Evolutionary conservation across 2,797 vertebrate genomes (phyloP).

Genomic region (Choloepus didactylus): DNA sequence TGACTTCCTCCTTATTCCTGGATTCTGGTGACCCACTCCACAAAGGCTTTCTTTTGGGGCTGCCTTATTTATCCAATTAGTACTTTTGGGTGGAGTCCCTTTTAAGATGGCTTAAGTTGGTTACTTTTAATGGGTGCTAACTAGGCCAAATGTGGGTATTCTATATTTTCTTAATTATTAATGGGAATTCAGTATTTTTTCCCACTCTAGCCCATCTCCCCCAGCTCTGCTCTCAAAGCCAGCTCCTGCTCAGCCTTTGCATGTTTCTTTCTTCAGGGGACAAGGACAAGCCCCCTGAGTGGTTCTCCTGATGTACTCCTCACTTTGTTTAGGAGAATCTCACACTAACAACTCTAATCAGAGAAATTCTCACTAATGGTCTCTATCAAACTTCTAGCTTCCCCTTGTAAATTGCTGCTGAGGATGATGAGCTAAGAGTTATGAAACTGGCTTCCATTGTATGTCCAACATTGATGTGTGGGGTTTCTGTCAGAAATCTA

Average conservation of each 20-base stretch:
- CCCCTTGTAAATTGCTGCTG: background rate
- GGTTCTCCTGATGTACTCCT: background rate
- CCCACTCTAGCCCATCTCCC: background rate
- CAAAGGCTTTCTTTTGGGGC: background rate
- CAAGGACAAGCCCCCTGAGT: background rate
- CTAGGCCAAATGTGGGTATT: background rate
- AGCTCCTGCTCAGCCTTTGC: background rate
- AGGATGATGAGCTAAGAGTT: background rate
- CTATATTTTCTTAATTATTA: background rate
- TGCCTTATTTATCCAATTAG: background rate
- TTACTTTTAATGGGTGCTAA: background rate
- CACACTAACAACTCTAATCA: background rate
- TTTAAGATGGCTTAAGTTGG: background rate
- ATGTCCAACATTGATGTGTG: background rate
- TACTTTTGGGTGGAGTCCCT: background rate
- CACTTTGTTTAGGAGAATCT: background rate
- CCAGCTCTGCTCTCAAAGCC: background rate
- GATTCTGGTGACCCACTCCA: background rate
- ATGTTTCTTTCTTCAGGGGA: background rate
- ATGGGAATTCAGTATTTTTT: background rate
- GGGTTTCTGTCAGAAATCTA: background rate
- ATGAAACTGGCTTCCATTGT: background rate
- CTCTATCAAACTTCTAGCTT: background rate
- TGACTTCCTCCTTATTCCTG: background rate
- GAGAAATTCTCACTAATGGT: background rate